Base-by-base conservation (phyloP, 30 jellyfish, hydroid and myxozoan species). In the Aurelia sp. region DNA sequence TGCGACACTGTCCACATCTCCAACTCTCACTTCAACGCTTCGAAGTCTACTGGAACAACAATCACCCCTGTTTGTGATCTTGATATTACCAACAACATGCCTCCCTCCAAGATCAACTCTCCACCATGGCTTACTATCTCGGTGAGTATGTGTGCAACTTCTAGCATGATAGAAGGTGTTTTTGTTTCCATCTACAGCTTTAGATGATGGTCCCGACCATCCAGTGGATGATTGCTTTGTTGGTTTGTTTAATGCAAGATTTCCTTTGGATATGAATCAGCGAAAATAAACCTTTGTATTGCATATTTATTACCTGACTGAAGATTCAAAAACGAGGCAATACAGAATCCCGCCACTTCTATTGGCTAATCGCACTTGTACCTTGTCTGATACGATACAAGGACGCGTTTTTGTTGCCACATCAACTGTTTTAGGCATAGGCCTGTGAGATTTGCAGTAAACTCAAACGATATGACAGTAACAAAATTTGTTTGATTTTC, bases 151-250 rank as follows among this genome's bases (percentile, higher is more conserved):
- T 11, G 90, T 80, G 61, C 90, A 80, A 13, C 81, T 47, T 17
- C 68, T 31, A n/a, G 44, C 82, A 35, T 38, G 44, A 52, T 52
- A 80, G 38, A 63, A 38, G 44, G 82, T 15, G 62, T 80, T 80
- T 11, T 66, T 51, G 51, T 65, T 80, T 27, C 90, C 90, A 80
- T 80, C 90, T 64, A 61, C 79, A 18, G 73, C 90, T 41, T 81
- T 40, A 20, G 53, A 58, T 0, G 90, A 53, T 20, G 35, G 74
- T 16, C 90, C 90, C 8, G 82, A 73, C 30, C 16, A 48, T 3
- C 85, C 85, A 10, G 90, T 80, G 18, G 90, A 80, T 33, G 91
- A 82, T 18, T 82, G 91, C 62, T 55, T 69, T 11, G 91, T 47
- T 52, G 67, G 50, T 80, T 69, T 82, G 62, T 69, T 69, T 30